These are phyloP conservation scores for Plodia interpunctella DNA, from an alignment of 1,140 invertebrate species.

Conservation along the genomic window DNA sequence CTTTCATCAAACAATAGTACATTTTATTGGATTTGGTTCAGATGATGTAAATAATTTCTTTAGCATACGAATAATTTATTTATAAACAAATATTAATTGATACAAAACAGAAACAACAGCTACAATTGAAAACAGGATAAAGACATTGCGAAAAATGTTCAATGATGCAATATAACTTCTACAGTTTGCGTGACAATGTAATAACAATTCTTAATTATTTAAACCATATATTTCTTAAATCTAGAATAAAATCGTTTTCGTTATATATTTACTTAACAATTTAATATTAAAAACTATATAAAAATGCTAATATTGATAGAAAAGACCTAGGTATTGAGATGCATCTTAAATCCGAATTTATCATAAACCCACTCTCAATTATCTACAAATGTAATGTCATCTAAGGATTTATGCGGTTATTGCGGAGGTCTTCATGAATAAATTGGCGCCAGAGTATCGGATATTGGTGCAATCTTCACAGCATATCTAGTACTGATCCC, in stretches of 20 bases:
- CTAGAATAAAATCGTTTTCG: too few relatives aligned
- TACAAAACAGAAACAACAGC: too few relatives aligned
- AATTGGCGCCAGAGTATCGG: background rate
- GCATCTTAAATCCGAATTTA: background rate
- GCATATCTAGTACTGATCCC: slow-evolving; percentile 19
- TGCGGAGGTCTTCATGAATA: slow-evolving; percentile 4
- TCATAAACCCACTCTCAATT: slow-evolving; percentile 1
- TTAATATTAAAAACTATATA: background rate
- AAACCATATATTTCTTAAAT: too few relatives aligned
- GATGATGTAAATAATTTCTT: too few relatives aligned
- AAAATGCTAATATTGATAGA: too few relatives aligned
- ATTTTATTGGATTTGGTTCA: background rate
- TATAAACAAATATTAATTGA: too few relatives aligned
- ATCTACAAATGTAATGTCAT: slow-evolving; percentile 7
- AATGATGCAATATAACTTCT: too few relatives aligned
- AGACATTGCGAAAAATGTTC: background rate
- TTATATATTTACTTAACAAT: background rate
- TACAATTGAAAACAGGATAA: too few relatives aligned
- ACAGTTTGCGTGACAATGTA: background rate
- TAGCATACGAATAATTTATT: too few relatives aligned
- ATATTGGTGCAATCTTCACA: background rate
- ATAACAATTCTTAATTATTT: background rate
- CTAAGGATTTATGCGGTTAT: background rate
- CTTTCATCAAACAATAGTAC: background rate
- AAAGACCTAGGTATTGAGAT: too few relatives aligned